Percentiles rank a stretch among this genome's conserved stretches.
Evolutionary conservation across 2,113 vertebrate genomes (phyloP).

Genomic region (Pagrus major): DNA sequence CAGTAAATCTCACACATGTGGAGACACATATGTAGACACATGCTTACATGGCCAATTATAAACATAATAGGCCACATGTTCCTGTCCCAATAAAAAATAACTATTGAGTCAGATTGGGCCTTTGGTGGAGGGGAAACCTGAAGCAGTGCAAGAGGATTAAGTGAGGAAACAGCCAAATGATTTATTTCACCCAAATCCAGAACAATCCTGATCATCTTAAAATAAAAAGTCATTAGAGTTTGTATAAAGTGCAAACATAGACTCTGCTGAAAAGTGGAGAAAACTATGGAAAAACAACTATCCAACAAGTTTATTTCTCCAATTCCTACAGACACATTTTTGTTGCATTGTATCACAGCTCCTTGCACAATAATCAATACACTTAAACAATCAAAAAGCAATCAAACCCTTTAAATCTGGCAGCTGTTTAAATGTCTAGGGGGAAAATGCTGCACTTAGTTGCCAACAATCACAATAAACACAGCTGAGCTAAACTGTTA

Average conservation of each 20-base stretch:
- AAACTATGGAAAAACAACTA: not conserved
- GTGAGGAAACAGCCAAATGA: not conserved
- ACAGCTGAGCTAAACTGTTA: constrained; percentile 59
- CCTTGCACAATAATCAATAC: constrained; percentile 50
- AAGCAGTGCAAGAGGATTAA: not conserved
- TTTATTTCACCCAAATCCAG: not conserved
- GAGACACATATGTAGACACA: not conserved
- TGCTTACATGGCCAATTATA: not conserved
- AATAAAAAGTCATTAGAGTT: not conserved
- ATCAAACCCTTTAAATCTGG: constrained; percentile 39
- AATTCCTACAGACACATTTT: constrained; percentile 1
- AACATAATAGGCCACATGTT: not conserved
- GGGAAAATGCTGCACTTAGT: constrained; percentile 32
- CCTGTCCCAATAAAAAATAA: not conserved
- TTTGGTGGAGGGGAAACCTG: not conserved
- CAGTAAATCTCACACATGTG: not conserved
- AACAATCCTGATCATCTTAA: not conserved
- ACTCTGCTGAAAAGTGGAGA: not conserved
- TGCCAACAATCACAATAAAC: constrained; percentile 61
- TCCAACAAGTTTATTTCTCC: not conserved
- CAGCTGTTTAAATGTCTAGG: constrained; percentile 52
- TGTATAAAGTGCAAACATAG: not conserved
- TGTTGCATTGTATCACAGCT: constrained; percentile 35
- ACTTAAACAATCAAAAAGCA: constrained; percentile 33
- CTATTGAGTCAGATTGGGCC: not conserved